Evolutionary conservation across 2,888 invertebrate species (phyloP).

Genomic region (Mimas tiliae): DNA sequence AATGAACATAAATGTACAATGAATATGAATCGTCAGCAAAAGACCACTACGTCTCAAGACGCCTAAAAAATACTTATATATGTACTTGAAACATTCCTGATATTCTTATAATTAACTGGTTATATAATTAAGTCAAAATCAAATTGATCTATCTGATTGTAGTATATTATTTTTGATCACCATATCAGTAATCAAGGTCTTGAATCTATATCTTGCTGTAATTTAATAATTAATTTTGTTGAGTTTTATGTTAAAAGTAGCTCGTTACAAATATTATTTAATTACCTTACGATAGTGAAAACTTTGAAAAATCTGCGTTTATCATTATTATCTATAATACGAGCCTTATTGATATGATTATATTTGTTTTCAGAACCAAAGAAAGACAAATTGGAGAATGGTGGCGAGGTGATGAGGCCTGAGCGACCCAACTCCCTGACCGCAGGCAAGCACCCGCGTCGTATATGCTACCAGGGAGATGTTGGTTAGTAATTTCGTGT

Average conservation of each 20-base stretch:
- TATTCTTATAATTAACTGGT: no score
- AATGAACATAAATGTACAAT: background rate
- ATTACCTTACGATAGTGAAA: no score
- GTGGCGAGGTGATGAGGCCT: constrained; percentile 85
- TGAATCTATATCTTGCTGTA: background rate
- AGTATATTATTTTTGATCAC: background rate
- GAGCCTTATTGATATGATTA: constrained; percentile 32
- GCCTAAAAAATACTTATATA: no score
- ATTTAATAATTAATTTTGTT: no score
- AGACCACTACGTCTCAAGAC: background rate
- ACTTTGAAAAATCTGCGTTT: no score
- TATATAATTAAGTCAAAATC: no score
- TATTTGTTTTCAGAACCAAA: constrained; percentile 91
- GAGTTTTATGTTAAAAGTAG: no score
- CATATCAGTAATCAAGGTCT: no score
- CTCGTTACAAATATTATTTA: no score
- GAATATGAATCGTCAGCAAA: background rate
- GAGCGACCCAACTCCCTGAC: constrained; percentile 93
- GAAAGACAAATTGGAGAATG: constrained; percentile 95
- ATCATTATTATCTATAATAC: background rate
- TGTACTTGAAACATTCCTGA: no score
- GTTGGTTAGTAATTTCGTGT: constrained; percentile 69
- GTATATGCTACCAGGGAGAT: constrained; percentile 92
- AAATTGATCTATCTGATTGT: background rate
- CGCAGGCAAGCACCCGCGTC: constrained; percentile 90